Percentiles rank a stretch among this genome's conserved stretches.
These are phyloP conservation scores for Frankliniella fusca DNA, from an alignment of 2,888 invertebrate species.

Conservation along the genomic window DNA sequence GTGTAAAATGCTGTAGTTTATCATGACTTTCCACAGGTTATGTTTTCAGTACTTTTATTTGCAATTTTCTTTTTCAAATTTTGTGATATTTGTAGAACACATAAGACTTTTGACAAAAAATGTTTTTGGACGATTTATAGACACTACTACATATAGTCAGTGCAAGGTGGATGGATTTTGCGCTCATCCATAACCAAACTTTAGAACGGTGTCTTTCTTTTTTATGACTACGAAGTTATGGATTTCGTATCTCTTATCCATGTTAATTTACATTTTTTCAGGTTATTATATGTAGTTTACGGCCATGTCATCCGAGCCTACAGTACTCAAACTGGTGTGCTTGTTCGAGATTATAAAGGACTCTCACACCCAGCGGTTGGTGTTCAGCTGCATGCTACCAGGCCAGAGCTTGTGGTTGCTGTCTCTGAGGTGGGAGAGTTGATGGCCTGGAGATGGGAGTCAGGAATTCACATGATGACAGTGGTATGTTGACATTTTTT, in stretches of 20 bases:
- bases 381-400: conserved; percentile 50
- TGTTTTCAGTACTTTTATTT: not conserved
- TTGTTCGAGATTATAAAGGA: conserved; percentile 56
- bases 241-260: not conserved
- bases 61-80: no score
- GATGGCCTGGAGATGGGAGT: conserved; percentile 53
- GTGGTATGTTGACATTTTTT: conserved; percentile 45
- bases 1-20: conserved; percentile 26
- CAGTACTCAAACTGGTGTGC: conserved; percentile 61
- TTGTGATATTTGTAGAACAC: not conserved
- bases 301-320: conserved; percentile 59
- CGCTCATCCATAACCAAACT: not conserved
- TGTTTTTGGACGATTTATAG: conserved; percentile 28
- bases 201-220: not conserved
- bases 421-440: conserved; percentile 57
- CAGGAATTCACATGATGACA: conserved; percentile 51
- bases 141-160: not conserved
- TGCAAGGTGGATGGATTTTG: no score
- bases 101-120: conserved; percentile 23
- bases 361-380: conserved; percentile 48
- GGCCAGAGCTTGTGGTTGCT: conserved; percentile 50
- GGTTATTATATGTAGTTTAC: conserved; percentile 59
- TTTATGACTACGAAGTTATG: not conserved
- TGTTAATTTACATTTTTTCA: conserved; percentile 43
- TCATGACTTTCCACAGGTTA: not conserved